These are phyloP conservation scores for Helogale parvula DNA, from an alignment of 2,113 vertebrate genomes.

Conservation along the genomic window DNA sequence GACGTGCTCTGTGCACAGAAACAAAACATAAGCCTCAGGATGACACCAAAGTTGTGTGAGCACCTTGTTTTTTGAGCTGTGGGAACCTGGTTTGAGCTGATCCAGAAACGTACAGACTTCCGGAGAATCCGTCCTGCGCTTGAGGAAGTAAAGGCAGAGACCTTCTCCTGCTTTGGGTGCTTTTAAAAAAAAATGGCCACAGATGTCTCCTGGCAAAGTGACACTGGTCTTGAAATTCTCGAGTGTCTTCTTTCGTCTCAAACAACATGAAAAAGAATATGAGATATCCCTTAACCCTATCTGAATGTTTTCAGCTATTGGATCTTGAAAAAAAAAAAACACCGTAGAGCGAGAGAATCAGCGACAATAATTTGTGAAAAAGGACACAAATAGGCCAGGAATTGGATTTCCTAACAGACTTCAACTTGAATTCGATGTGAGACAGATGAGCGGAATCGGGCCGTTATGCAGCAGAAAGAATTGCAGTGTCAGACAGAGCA, in stretches of 20 bases:
- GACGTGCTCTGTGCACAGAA: fast-evolving
- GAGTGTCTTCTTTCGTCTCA: conserved; percentile 12
- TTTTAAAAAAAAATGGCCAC: neutral
- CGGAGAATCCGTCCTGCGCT: neutral
- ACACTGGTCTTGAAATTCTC: neutral
- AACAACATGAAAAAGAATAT: neutral
- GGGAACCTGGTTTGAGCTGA: neutral
- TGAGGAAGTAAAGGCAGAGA: neutral
- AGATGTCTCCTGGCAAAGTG: neutral
- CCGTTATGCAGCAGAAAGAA: neutral
- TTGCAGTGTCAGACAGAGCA: neutral
- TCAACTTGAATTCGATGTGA: conserved; percentile 50
- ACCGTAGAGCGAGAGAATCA: neutral
- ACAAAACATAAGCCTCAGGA: neutral
- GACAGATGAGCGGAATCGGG: conserved; percentile 17
- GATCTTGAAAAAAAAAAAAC: neutral
- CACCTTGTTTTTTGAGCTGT: neutral
- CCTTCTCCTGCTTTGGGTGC: neutral
- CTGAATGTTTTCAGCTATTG: neutral
- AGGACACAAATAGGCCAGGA: neutral
- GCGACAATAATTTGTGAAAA: neutral
- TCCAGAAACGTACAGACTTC: neutral
- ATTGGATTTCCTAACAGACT: conserved; percentile 22
- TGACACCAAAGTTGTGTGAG: neutral
- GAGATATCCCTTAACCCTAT: neutral